Evolutionary conservation across 2,113 vertebrate species (phyloP), one percentile per base, ranked within the genome.

Genomic region (Gobio gobio): DNA sequence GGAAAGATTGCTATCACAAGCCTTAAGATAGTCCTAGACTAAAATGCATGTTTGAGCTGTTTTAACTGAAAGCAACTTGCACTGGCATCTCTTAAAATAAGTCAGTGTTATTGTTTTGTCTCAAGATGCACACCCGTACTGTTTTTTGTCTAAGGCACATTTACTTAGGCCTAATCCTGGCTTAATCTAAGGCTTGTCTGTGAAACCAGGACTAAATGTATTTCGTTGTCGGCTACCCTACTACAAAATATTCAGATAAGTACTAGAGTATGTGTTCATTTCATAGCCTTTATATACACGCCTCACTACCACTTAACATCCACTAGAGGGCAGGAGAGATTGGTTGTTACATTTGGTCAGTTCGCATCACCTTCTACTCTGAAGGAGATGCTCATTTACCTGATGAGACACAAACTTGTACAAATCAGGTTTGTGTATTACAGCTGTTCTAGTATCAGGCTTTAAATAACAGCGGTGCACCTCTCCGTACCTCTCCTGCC

Each of bases 321-420:
- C 79, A 36, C 63, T 54, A 81, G 79, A 49, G 63, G 26, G 45
- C 79, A 81, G 18, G 16, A 66, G n/a, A 80, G 74, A 10, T 76
- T 51, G 12, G 5, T 16, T 29, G 45, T 47, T 29, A 4, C 47
- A 54, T 29, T 47, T 51, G 45, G 40, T 54, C 47, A 51, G 43
- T 51, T 76, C 13, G 26, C 24, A 16, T 51, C n/a, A 5, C 9
- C 66, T 2, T 20, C 16, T 70, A 36, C 40, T 20, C 3, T n/a
- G 43, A 70, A 70, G 4, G 20, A 70, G 36, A 68, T 10, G 33
- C 66, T 40, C 10, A 40, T 70, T 70, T 40, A 68, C 64, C 64
- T 12, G 18, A 72, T 22, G 36, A 70, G 66, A 68, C 33, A 14
- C 20, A 22, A 22, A 72, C 36, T 9, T 3, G 3, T 73, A 2